phyloP scores from a whole-genome alignment of 2,888 invertebrate genomes.

The Andrena hattorfiana region DNA sequence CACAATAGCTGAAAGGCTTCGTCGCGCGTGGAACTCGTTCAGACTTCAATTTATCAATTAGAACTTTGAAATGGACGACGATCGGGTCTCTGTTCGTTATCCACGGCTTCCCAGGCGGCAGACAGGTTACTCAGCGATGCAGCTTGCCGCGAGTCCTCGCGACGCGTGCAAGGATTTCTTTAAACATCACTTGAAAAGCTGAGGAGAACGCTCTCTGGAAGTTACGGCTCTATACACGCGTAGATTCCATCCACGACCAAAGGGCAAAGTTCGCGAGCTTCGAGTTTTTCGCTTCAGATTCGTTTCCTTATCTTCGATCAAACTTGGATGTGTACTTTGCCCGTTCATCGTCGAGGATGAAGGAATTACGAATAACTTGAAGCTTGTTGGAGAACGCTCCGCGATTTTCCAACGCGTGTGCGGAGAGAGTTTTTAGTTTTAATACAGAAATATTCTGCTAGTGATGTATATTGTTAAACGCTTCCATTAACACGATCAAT shows the following conservation, averaged over 20 bases:
- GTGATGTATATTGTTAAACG: no score
- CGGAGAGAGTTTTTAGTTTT: neutral
- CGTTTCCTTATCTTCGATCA: neutral
- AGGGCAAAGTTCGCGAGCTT: neutral
- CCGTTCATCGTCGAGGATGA: neutral
- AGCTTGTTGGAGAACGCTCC: neutral
- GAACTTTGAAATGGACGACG: constrained; percentile 36
- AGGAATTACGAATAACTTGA: neutral
- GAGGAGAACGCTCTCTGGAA: neutral
- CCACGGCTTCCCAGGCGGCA: neutral
- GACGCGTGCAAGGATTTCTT: neutral
- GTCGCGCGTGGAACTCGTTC: constrained; percentile 21
- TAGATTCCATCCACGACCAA: constrained; percentile 15
- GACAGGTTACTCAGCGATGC: neutral
- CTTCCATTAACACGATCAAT: neutral
- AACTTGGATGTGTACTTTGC: constrained; percentile 1
- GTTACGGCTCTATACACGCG: neutral
- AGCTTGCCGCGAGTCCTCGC: neutral
- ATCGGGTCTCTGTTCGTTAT: constrained; percentile 18
- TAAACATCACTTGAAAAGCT: neutral
- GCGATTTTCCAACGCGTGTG: neutral
- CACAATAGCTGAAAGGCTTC: constrained; percentile 21
- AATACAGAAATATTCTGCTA: neutral
- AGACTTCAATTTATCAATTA: constrained; percentile 58
- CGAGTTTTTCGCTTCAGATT: neutral